Conservation (phyloP, 2,113 vertebrate species). For the Lipophrys pholis region DNA sequence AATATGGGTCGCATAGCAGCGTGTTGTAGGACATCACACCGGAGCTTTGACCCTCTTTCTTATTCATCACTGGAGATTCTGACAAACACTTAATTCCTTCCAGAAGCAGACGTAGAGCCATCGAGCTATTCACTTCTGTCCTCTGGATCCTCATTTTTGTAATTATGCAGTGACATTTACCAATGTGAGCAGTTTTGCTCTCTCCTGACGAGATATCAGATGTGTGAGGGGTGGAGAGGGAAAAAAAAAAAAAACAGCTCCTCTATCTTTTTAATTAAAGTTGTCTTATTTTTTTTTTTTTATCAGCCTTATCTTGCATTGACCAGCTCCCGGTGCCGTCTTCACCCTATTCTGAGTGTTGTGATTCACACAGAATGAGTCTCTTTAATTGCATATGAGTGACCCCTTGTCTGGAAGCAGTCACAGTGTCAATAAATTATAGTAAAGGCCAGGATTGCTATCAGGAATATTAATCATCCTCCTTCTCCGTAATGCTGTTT, state of each 20-base stretch:
- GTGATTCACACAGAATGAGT: slow-evolving; percentile 43
- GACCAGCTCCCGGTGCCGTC: slow-evolving; percentile 22
- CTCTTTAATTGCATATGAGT: slow-evolving; percentile 70
- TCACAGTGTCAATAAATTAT: slow-evolving; percentile 66
- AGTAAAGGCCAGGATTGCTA: slow-evolving; percentile 56
- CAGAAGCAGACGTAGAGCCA: background rate
- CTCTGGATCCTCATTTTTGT: slow-evolving; percentile 13
- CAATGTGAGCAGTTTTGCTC: slow-evolving; percentile 42
- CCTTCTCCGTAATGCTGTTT: slow-evolving; percentile 32
- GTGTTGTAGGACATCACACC: slow-evolving; percentile 3
- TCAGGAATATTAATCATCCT: slow-evolving; percentile 65
- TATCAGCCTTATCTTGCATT: slow-evolving; percentile 61
- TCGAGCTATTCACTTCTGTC: slow-evolving; percentile 19
- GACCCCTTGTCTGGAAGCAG: slow-evolving; percentile 67
- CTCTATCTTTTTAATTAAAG: slow-evolving; percentile 73
- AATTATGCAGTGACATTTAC: slow-evolving; percentile 61
- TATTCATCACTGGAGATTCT: slow-evolving; percentile 20
- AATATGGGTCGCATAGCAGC: slow-evolving; percentile 2
- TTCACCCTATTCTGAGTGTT: slow-evolving; percentile 23
- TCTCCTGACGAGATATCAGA: slow-evolving; percentile 46
- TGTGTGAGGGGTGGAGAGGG: slow-evolving; percentile 16
- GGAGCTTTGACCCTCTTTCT: slow-evolving; percentile 6
- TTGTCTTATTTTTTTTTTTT: slow-evolving; percentile 66
- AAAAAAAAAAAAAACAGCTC: slow-evolving; percentile 11
- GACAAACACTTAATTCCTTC: slow-evolving; percentile 21